Evolutionary conservation across 2,113 vertebrate genomes (phyloP).

Genomic region (Scytalopus superciliaris): DNA sequence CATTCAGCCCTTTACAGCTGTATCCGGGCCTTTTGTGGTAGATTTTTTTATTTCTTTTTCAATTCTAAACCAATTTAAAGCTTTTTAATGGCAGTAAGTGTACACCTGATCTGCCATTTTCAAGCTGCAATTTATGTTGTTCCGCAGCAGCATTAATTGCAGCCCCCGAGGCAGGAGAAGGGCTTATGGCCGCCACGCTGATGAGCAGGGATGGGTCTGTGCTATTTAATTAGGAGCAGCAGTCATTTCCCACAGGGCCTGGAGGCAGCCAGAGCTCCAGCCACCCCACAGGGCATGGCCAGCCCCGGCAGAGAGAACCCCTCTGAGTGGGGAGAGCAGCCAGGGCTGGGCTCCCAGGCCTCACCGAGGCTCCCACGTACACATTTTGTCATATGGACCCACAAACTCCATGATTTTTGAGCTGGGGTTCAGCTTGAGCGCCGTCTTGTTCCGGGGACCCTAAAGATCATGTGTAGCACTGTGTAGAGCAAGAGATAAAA

Average conservation of each 20-base stretch:
- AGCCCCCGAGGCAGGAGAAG: not conserved
- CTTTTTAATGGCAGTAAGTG: not conserved
- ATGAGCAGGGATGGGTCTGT: not conserved
- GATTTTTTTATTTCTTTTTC: not conserved
- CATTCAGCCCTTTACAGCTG: not conserved
- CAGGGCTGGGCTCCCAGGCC: not conserved
- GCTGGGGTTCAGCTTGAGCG: rapidly evolving
- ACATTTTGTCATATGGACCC: not conserved
- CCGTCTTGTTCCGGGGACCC: not conserved
- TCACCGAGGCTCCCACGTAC: not conserved
- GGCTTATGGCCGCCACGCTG: not conserved
- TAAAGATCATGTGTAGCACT: not conserved
- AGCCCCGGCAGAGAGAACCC: not conserved
- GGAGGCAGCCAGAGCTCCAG: not conserved
- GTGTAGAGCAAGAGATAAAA: not conserved
- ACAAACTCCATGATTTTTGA: not conserved
- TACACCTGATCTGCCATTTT: not conserved
- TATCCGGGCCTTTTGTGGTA: not conserved
- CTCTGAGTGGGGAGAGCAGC: not conserved
- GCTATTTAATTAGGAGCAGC: not conserved
- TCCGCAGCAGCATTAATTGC: not conserved
- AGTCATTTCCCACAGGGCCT: not conserved
- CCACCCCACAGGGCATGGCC: rapidly evolving
- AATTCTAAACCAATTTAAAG: not conserved
- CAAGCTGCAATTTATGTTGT: not conserved